Evolutionary conservation across 2,888 invertebrate genomes (phyloP), one percentile per base, ranked within the genome.

Genomic region (Hemistola chrysoprasaria): DNA sequence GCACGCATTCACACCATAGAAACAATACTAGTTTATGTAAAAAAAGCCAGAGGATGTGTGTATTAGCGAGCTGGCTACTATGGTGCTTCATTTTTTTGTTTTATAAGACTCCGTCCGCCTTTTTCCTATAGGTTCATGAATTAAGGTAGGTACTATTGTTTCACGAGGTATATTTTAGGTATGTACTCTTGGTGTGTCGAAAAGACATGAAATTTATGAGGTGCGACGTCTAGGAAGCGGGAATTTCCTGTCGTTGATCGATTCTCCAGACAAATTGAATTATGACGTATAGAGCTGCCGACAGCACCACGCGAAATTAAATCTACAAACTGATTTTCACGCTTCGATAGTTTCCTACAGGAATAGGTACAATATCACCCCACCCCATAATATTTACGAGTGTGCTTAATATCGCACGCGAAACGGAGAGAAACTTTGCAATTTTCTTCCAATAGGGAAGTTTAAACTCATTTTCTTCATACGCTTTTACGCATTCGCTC

Each of bases 241-340:
- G 33, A 27, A 42, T 71, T 76, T 75, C 75, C 76, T 67, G 64
- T 40, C 58, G 53, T 37, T 72, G 75, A 78, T 78, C 73, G 76
- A 73, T 74, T 75, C 63, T 62, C 54, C 65, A 71, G 73, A 66
- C 78, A 65, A 69, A 80, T 78, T 72, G 64, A 68, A 73, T 80
- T 76, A 75, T 65, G 54, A 62, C 60, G 62, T 58, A 49, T 59
- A 56, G 46, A 40, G 48, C 50, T 48, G 53, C 40, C 54, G 55
- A 52, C 56, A 59, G 28, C 27, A 45, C 64, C 59, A 51, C 58
- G 56, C 56, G 46, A 69, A 75, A 78, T 78, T 71, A 68, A 73
- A 75, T 74, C 63, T 62, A 58, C 62, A 59, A 62, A 62, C 69
- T 63, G 68, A 74, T 77, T 72, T 78, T 63, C 69, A 71, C 63